phyloP scores from a whole-genome alignment of 2,113 vertebrate genomes.

The Oryctolagus cuniculus region mOryCun1.1 NC_091443.1:87865001-87865500 shows the following conservation, averaged over 20 bases:
- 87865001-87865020: slow-evolving; percentile 93
- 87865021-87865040: slow-evolving; percentile 94
- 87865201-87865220: background rate
- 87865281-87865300: background rate
- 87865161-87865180: background rate
- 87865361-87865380: background rate
- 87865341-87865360: background rate
- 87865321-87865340: background rate
- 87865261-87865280: background rate
- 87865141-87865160: slow-evolving; percentile 70
- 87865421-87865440: background rate
- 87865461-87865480: background rate
- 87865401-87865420: slow-evolving; percentile 4
- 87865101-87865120: slow-evolving; percentile 96
- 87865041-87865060: slow-evolving; percentile 95
- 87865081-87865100: slow-evolving; percentile 97
- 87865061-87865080: slow-evolving; percentile 95
- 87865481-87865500: background rate
- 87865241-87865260: background rate
- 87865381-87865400: background rate
- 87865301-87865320: background rate
- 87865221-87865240: background rate
- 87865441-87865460: background rate
- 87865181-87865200: background rate
- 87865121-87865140: slow-evolving; percentile 84